Evolutionary conservation across 1,140 invertebrate genomes (phyloP).

Genomic region (Coptotermes formosanus): DNA sequence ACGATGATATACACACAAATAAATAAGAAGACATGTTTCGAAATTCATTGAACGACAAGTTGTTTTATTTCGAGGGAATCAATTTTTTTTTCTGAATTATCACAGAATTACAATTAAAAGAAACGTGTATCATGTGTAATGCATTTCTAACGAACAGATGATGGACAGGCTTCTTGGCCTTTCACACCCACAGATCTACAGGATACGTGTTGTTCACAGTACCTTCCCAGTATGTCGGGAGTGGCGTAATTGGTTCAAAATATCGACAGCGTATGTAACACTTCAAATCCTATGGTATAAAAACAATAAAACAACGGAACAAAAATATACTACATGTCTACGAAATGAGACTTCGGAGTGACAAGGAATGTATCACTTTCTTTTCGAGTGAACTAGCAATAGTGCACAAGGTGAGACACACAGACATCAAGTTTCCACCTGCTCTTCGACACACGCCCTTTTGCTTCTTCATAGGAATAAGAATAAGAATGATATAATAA

Average conservation of each 20-base stretch:
- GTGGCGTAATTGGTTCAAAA: not conserved
- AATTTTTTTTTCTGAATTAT: constrained; percentile 12
- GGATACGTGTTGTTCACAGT: not conserved
- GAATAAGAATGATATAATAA: too few relatives aligned
- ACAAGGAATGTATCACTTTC: not conserved
- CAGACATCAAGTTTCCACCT: not conserved
- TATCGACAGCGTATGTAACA: not conserved
- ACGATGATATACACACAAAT: not conserved
- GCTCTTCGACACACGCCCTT: not conserved
- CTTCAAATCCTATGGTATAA: not conserved
- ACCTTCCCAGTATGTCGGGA: not conserved
- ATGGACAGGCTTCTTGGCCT: not conserved
- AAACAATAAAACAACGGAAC: not conserved
- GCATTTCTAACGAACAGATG: not conserved
- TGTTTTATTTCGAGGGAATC: constrained; percentile 8
- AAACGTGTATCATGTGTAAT: constrained; percentile 2
- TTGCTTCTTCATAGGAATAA: not conserved
- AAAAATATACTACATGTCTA: not conserved
- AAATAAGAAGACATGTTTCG: constrained; percentile 6
- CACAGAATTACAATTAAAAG: constrained; percentile 16
- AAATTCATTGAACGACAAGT: constrained; percentile 16
- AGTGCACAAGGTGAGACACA: constrained; percentile 14
- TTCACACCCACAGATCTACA: constrained; percentile 7
- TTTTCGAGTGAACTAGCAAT: not conserved
- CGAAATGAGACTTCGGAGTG: not conserved